A percentile compares a stretch with the other conserved stretches of the same genome.
Evolutionary conservation across 2,888 invertebrate genomes (phyloP).

Genomic region (Stratiomys singularior): DNA sequence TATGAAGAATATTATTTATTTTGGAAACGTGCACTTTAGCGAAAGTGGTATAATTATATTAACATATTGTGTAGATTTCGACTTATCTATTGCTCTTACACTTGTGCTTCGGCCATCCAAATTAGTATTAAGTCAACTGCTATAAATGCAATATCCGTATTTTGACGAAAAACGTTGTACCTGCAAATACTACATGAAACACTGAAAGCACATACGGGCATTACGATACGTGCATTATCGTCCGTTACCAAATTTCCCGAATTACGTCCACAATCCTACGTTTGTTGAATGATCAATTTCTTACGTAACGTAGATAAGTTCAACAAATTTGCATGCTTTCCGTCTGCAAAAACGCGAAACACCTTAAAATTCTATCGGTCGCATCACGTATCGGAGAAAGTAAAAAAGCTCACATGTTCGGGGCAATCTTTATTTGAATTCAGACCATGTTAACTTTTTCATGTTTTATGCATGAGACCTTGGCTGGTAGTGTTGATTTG

Average conservation of each 20-base stretch:
- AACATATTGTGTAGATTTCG: too few species aligned
- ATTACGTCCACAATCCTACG: neutral
- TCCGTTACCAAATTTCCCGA: neutral
- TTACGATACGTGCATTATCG: too few species aligned
- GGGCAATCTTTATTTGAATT: neutral
- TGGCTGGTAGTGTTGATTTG: neutral
- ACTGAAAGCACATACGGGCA: too few species aligned
- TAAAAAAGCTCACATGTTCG: neutral
- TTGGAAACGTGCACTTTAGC: too few species aligned
- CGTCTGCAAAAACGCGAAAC: neutral
- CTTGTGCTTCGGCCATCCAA: too few species aligned
- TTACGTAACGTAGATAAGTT: neutral
- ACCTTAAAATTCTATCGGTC: neutral
- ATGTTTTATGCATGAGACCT: slow-evolving; percentile 7
- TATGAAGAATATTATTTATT: too few species aligned
- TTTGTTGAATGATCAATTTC: neutral
- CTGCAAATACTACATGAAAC: too few species aligned
- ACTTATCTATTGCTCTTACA: too few species aligned
- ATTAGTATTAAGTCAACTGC: too few species aligned
- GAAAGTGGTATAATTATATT: too few species aligned
- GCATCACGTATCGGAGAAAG: neutral
- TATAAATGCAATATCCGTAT: too few species aligned
- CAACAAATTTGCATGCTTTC: neutral
- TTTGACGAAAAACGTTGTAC: too few species aligned
- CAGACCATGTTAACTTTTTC: neutral